Base-by-base conservation (phyloP, 2,888 invertebrate genomes). In the Laothoe populi region DNA sequence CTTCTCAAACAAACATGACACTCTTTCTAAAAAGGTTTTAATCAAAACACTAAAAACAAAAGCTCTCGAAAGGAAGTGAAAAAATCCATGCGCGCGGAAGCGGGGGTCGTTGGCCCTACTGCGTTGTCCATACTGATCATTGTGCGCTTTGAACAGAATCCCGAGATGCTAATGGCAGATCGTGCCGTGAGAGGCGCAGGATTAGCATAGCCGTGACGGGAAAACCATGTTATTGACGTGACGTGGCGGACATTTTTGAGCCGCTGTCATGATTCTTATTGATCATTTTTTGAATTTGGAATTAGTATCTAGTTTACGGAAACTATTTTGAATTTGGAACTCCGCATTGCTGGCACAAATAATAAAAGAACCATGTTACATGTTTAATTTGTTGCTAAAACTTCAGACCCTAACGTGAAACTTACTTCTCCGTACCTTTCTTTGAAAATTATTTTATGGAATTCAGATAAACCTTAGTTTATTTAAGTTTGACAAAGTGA, bases 81-180 rank as follows among this genome's bases (percentile, higher is more conserved):
- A 83, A 83, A 82, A 82, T 83, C 71, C 69, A 65, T 67, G 72
- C 70, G 81, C 79, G 66, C 87, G 90, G 90, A 90, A 90, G 87
- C 81, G 66, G 21, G 81, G 90, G 88, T 62, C 89, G 72, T 86
- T 89, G 89, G 85, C 75, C 73, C 64, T 64, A 71, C 68, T 80
- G 86, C 77, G 78, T 64, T 66, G 66, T 70, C 71, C 90, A 90
- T 90, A 89, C 79, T 88, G 86, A 87, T 87, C 38, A 44, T 19
- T 2, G 8, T 44, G 63, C 59, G 35, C 38, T 53, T 53, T 53
- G 53, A 53, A 19, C 19, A 59, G 60, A 46, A 70, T 70, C 65
- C 63, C 60, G 72, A 78, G 86, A 84, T 84, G 84, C 71, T 77
- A 81, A 81, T 81, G 75, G 72, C 73, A 66, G 62, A 63, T 78